Percentiles rank a stretch among this genome's conserved stretches.
These are phyloP conservation scores for Scyliorhinus canicula DNA, from an alignment of 2,797 vertebrate genomes.

Conservation along the genomic window DNA sequence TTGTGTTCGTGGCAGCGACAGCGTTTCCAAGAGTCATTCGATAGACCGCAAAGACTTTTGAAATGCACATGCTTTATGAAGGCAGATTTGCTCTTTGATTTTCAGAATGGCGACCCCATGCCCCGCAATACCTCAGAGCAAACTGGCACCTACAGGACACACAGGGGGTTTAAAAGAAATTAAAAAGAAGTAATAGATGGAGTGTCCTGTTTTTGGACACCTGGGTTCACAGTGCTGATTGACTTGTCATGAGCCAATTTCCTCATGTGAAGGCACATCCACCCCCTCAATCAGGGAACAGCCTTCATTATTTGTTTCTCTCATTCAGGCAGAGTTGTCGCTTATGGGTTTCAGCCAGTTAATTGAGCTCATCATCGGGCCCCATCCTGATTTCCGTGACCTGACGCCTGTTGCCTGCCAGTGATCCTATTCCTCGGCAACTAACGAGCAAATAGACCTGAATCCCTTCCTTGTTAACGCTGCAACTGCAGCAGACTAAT, in stretches of 20 bases:
- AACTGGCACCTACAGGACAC: background rate
- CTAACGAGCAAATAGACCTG: background rate
- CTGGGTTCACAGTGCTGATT: background rate
- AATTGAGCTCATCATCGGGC: background rate
- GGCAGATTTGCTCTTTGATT: background rate
- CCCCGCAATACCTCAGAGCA: background rate
- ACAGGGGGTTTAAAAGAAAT: background rate
- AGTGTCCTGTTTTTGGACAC: background rate
- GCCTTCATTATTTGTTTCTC: background rate
- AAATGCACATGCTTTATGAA: background rate
- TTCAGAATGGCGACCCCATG: background rate
- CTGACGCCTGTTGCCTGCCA: background rate
- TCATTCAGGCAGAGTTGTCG: background rate
- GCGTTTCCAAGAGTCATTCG: background rate
- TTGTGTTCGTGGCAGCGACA: background rate
- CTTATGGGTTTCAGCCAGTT: background rate
- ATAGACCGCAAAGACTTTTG: background rate
- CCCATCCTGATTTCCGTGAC: background rate
- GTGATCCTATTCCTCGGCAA: background rate
- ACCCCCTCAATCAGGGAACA: background rate
- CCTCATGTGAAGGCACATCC: background rate
- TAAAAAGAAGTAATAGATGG: background rate
- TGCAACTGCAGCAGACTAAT: background rate
- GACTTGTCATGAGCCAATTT: background rate
- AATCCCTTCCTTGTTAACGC: background rate